Evolutionary conservation across 2,113 vertebrate species (phyloP).

Genomic region (Heterotilapia buettikoferi): DNA sequence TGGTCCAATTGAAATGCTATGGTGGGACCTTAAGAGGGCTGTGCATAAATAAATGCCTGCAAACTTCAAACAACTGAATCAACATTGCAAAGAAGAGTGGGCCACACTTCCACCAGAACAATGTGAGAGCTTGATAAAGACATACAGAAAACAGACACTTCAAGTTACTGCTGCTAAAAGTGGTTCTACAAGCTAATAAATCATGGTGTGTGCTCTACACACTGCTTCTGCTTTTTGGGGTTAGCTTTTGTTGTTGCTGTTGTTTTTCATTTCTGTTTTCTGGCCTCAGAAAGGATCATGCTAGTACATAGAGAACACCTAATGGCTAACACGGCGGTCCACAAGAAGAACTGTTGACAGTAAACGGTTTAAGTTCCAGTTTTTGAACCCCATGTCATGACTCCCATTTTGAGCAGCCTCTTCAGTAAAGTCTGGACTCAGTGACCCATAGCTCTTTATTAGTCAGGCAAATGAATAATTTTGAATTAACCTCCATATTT

Average conservation of each 20-base stretch:
- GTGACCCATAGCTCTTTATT: background rate
- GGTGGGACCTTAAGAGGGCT: background rate
- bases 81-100: background rate
- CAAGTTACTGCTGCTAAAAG: background rate
- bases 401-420: background rate
- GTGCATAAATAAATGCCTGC: background rate
- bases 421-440: background rate
- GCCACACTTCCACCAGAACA: background rate
- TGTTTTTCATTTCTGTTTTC: background rate
- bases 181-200: background rate
- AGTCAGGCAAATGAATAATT: background rate
- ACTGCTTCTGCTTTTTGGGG: background rate
- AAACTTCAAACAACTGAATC: background rate
- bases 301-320: background rate
- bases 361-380: background rate
- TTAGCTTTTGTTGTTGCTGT: background rate
- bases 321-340: background rate
- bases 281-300: background rate
- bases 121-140: background rate
- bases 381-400: background rate
- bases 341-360: background rate
- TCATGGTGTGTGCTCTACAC: background rate
- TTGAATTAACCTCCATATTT: background rate
- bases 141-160: background rate
- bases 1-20: background rate